Evolutionary conservation across 2,888 invertebrate genomes (phyloP).

Genomic region (Latrodectus elegans): DNA sequence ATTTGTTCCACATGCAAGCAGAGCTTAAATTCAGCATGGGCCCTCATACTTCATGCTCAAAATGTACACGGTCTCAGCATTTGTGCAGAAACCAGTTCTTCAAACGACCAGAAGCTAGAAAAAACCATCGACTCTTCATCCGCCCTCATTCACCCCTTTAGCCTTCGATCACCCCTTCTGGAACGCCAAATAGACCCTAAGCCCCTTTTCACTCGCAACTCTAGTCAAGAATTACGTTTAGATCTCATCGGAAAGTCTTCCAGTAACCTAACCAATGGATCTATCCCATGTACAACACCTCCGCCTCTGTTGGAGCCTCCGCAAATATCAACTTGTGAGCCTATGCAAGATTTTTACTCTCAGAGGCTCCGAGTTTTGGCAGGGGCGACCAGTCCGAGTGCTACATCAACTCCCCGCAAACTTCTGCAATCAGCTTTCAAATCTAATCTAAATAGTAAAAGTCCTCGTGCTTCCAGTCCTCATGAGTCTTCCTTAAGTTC

Average conservation of each 20-base stretch:
- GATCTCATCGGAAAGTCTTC: constrained; percentile 76
- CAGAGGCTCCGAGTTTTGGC: constrained; percentile 99
- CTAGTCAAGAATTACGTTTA: constrained; percentile 82
- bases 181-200: constrained; percentile 74
- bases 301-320: constrained; percentile 55
- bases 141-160: constrained; percentile 71
- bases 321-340: constrained; percentile 65
- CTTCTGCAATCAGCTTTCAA: constrained; percentile 79
- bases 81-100: constrained; percentile 81
- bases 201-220: constrained; percentile 81
- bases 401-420: constrained; percentile 75
- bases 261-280: constrained; percentile 45
- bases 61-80: constrained; percentile 94
- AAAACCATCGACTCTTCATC: constrained; percentile 56
- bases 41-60: constrained; percentile 94
- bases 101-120: constrained; percentile 49
- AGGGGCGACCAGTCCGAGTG: constrained; percentile 77
- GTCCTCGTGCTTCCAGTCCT: constrained; percentile 69
- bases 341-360: constrained; percentile 94
- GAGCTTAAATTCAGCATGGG: constrained; percentile 93
- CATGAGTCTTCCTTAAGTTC: constrained; percentile 49
- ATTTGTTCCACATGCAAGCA: constrained; percentile 95
- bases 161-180: constrained; percentile 85
- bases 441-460: constrained; percentile 44
- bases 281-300: constrained; percentile 31